Percentiles rank a stretch among this genome's conserved stretches.
Evolutionary conservation across 2,797 vertebrate genomes (phyloP).

Genomic region (Delichon dasypus): DNA sequence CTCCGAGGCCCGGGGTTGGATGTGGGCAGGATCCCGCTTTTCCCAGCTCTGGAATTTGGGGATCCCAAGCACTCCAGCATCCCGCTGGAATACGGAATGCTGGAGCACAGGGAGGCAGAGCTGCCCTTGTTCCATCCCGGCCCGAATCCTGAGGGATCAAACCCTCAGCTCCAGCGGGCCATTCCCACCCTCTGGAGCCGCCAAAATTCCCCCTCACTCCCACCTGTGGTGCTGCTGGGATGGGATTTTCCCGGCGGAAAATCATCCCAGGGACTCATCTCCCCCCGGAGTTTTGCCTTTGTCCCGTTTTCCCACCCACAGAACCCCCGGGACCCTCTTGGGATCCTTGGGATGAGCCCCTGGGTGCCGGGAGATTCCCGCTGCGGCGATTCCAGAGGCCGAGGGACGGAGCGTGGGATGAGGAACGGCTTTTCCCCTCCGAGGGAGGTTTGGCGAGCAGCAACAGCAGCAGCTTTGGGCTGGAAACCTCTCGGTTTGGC

Average conservation of each 20-base stretch:
- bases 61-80: not conserved
- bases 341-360: not conserved
- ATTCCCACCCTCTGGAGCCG: too few species aligned
- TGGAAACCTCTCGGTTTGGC: too few species aligned
- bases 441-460: not conserved
- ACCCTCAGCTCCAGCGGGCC: too few species aligned
- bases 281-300: rapidly evolving
- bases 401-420: rapidly evolving
- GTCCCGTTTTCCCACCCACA: not conserved
- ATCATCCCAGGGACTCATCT: not conserved
- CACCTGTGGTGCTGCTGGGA: rapidly evolving
- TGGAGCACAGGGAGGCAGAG: not conserved
- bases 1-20: too few species aligned
- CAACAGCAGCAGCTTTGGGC: not conserved
- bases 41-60: rapidly evolving
- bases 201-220: too few species aligned
- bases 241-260: not conserved
- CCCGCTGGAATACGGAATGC: too few species aligned
- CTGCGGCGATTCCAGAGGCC: rapidly evolving
- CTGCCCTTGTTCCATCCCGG: rapidly evolving
- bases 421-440: not conserved
- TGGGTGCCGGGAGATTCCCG: rapidly evolving
- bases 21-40: not conserved
- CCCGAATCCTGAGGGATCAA: too few species aligned
- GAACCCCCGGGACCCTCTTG: rapidly evolving